These are phyloP conservation scores for Tricholaema leucomelas DNA, from an alignment of 2,113 vertebrate species.

Conservation along the genomic window DNA sequence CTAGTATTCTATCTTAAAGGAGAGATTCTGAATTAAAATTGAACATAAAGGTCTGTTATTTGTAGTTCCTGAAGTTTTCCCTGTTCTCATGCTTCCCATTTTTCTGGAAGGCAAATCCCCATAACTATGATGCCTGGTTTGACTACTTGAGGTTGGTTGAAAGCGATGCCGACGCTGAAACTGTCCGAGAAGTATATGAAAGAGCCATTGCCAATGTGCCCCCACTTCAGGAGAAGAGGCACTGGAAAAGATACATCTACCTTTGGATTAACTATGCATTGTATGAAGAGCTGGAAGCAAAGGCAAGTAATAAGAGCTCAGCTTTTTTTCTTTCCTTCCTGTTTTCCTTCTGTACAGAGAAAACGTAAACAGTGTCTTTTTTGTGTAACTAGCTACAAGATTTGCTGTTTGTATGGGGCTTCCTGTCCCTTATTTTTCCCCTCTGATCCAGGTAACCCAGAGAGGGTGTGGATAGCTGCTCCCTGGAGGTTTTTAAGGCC, in stretches of 20 bases:
- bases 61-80: neutral
- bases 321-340: neutral
- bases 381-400: neutral
- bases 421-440: neutral
- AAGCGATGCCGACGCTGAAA: slow-evolving; percentile 87
- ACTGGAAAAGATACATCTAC: slow-evolving; percentile 98
- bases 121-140: slow-evolving; percentile 98
- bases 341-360: neutral
- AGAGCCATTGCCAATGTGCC: slow-evolving; percentile 93
- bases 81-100: neutral
- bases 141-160: slow-evolving; percentile 95
- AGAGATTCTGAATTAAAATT: neutral
- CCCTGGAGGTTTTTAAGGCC: too few species aligned
- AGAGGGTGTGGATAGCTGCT: too few species aligned
- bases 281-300: slow-evolving; percentile 96
- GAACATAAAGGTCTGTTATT: rapidly evolving
- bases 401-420: neutral
- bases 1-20: rapidly evolving
- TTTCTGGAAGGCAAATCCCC: slow-evolving; percentile 87
- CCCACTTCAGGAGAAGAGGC: slow-evolving; percentile 93
- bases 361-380: rapidly evolving
- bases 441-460: neutral
- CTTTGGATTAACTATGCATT: slow-evolving; percentile 96
- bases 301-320: slow-evolving; percentile 70
- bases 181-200: slow-evolving; percentile 93